Percentiles rank a stretch among this genome's conserved stretches.
These are phyloP conservation scores for Leptosomus discolor DNA, from an alignment of 2,113 vertebrate genomes.

Conservation along the genomic window DNA sequence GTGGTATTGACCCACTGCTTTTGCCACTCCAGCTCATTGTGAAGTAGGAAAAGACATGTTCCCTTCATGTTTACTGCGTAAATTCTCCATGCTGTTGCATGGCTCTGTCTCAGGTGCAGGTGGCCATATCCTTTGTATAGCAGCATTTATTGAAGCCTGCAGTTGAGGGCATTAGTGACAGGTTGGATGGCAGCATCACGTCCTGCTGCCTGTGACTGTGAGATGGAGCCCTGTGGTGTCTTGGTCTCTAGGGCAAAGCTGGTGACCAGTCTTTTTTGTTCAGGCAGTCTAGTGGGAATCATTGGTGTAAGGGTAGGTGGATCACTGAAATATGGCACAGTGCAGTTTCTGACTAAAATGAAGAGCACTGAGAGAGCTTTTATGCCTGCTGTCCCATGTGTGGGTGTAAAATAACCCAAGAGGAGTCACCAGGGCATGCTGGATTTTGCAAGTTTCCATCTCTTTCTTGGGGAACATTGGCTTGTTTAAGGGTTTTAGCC, in stretches of 20 bases:
- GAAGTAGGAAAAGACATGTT: neutral
- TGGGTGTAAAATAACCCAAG: neutral
- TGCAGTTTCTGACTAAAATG: neutral
- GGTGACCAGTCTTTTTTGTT: neutral
- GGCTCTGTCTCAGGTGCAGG: neutral
- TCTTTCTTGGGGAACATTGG: neutral
- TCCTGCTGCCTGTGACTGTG: neutral
- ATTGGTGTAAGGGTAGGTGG: neutral
- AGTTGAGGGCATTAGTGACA: neutral
- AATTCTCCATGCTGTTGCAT: neutral
- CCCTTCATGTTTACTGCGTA: neutral
- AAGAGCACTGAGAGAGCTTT: neutral
- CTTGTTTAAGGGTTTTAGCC: neutral
- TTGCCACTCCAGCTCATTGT: neutral
- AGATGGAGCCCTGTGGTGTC: neutral
- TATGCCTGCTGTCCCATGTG: neutral
- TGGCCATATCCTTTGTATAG: neutral
- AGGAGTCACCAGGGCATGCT: neutral
- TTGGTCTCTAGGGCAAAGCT: neutral
- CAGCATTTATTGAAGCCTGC: neutral
- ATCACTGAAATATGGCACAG: neutral
- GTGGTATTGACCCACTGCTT: neutral
- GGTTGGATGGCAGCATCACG: neutral
- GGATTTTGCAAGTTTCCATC: neutral
- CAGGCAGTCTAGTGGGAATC: neutral